Evolutionary conservation across 2,888 invertebrate genomes (phyloP), one percentile per base, ranked within the genome.

Genomic region (Caenorhabditis sp.): DNA sequence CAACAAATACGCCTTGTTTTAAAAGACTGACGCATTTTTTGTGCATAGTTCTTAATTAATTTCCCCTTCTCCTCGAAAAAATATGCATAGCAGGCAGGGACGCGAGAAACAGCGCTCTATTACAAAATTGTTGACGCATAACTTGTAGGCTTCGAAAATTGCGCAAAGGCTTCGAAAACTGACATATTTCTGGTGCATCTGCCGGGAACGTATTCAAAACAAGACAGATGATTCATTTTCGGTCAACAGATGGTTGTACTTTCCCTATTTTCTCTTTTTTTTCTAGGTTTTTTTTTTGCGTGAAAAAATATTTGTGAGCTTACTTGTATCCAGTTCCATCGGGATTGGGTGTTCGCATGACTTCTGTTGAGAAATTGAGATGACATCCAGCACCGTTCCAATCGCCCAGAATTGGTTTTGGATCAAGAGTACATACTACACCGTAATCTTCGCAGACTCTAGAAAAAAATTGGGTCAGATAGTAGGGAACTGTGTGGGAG

Each of bases 301-400:
- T 27, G 58, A 6, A 53, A 53, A 53, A 53, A 53, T 4, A n/a
- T n/a, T n/a, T n/a, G n/a, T 53, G 4, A 5, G 58, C 73, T 61
- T 27, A 81, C 81, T 49, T 61, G 64, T 77, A 80, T 86, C 95
- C 94, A 14, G 66, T 53, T 1, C 74, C 69, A 54, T 74, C 69
- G 23, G 59, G 53, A 77, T 94, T 93, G 1, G 93, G 92, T 58
- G 93, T 92, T 58, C 97, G 91, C 97, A 97, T 97, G 36, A 91
- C 90, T 87, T 93, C 92, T 0, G 96, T 97, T 14, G 95, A 95
- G 90, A 95, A 95, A 90, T 97, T 97, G 69, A 93, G 93, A 88
- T 97, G 96, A 0, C 95, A 95, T 0, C 96, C 97, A 55, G 97
- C 94, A 1, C 74, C 74, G 88, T 95, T 95, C 95, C 95, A 95